phyloP scores from a whole-genome alignment of 2,113 vertebrate species.

The Okapia johnstoni region DNA sequence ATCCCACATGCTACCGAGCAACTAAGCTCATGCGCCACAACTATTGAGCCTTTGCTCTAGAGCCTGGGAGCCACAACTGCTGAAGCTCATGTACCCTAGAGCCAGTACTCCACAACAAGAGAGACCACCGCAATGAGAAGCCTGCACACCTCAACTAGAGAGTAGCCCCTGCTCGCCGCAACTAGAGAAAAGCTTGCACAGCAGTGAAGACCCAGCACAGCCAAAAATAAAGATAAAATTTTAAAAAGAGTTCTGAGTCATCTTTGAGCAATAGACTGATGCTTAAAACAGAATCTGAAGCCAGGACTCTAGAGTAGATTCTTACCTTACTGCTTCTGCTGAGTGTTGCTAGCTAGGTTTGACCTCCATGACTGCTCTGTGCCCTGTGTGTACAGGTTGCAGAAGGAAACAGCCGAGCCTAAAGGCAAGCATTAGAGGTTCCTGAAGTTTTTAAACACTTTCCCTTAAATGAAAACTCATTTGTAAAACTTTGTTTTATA shows the following conservation, averaged over 20 bases:
- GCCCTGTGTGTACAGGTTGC: not conserved
- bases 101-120: not conserved
- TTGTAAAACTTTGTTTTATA: slow-evolving; percentile 28
- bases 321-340: not conserved
- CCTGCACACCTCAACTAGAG: not conserved
- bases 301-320: not conserved
- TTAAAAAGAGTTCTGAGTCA: not conserved
- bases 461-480: slow-evolving; percentile 15
- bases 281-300: not conserved
- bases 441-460: not conserved
- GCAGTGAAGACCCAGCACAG: not conserved
- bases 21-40: not conserved
- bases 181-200: not conserved
- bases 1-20: not conserved
- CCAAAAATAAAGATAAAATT: not conserved
- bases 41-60: not conserved
- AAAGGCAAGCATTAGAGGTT: not conserved
- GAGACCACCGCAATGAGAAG: not conserved
- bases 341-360: not conserved
- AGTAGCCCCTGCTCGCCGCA: not conserved
- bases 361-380: not conserved
- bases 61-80: not conserved
- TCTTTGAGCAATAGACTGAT: not conserved
- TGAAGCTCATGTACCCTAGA: not conserved
- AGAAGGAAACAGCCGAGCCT: not conserved